Base-by-base conservation (phyloP, 2,888 invertebrate species). In the Cataglyphis altisquamis region DNA sequence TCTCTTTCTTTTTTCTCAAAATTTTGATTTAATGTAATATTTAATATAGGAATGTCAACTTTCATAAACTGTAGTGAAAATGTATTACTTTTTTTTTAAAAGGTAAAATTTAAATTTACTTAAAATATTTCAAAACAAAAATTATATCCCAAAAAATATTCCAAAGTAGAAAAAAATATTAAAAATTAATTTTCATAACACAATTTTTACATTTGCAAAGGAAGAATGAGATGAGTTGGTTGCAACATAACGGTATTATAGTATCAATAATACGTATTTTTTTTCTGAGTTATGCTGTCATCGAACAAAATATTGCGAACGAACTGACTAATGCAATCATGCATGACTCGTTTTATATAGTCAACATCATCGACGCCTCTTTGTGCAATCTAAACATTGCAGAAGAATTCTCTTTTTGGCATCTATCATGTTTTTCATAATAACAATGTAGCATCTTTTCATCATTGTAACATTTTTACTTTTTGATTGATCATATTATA, bases 401-500 rank as follows among this genome's bases (percentile, higher is more conserved):
- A 41, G 41, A 1, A 9, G 57, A 41, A 78, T 18, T 78, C 10
- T 57, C 6, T 29, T 77, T 10, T 67, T 15, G 3, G 10, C 9
- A 6, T 32, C 2, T 6, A 12, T 75, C 18, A 25, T 41, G 15
- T 9, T 41, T 39, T 45, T 45, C 32, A 41, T 2, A 1, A 8
- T 32, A 32, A 32, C 32, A 32, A 32, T 32, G 32, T 32, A 57
- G 1, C 29, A 32, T 64, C 29, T 64, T 62, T 32, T 25, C 1
- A 25, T 25, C 25, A 63, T 21, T 32, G 12, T 12, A 57, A 6
- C 29, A 21, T 67, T 66, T 52, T 18, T 36, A 75, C 39, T 25
- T 66, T 64, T 41, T 67, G 29, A 78, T 78, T 57, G 67, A 55
- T 67, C n/a, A 32, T 67, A 55, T 78, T 57, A 68, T 57, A 57